A percentile compares a stretch with the other conserved stretches of the same genome.
Conservation (phyloP, 1,140 invertebrate genomes). For the Ceratina australensis region DNA sequence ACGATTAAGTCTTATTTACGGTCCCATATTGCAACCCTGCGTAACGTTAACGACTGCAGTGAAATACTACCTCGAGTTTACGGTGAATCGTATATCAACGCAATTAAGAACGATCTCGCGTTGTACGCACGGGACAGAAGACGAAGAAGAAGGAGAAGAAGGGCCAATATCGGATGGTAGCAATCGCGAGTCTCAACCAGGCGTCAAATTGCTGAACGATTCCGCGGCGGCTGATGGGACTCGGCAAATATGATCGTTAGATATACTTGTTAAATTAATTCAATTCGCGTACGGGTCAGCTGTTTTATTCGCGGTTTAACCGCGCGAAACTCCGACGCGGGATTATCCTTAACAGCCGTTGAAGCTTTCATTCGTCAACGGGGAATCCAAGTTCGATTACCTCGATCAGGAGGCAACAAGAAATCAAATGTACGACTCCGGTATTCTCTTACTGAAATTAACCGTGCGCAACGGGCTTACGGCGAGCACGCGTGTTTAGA, state of each 20-base stretch:
- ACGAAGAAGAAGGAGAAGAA: too few species aligned
- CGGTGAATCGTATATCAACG: conserved; percentile 60
- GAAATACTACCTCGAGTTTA: conserved; percentile 46
- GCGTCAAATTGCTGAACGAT: background rate
- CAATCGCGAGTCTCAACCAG: conserved; percentile 29
- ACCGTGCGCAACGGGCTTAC: conserved; percentile 10
- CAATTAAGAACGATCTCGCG: conserved; percentile 60
- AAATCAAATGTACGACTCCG: conserved; percentile 6
- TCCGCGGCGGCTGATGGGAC: too few species aligned
- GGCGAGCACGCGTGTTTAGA: conserved; percentile 1
- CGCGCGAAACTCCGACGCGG: too few species aligned
- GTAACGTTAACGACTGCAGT: conserved; percentile 56
- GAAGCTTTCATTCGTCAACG: background rate
- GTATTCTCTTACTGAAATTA: conserved; percentile 15
- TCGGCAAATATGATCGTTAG: too few species aligned
- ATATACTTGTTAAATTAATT: too few species aligned
- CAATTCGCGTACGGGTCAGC: too few species aligned
- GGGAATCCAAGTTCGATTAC: background rate
- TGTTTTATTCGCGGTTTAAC: too few species aligned
- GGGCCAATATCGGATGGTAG: conserved; percentile 6
- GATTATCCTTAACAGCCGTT: too few species aligned
- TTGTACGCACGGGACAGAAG: conserved; percentile 30
- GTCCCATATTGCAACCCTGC: conserved; percentile 32
- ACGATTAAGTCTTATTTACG: conserved; percentile 57
- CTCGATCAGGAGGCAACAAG: background rate